Evolutionary conservation across 1,140 invertebrate species (phyloP), one percentile per base, ranked within the genome.

Genomic region (Panulirus ornatus): DNA sequence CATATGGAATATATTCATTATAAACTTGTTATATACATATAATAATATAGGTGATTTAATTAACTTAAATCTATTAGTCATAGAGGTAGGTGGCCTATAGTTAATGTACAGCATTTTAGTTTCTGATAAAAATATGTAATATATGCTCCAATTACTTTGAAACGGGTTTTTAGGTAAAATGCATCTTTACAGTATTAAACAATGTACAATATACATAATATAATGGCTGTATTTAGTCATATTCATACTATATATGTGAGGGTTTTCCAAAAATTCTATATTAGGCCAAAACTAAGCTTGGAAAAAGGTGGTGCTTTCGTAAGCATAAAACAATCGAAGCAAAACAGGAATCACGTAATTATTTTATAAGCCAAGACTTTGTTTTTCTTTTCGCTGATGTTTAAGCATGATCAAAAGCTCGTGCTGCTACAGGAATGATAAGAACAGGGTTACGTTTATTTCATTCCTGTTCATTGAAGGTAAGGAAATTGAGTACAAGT

Each of bases 1-100:
- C n/a, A 58, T 58, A 22, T 58, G 54, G 54, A 19, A 58, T 58
- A 58, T 58, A 58, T 58, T 58, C 19, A 58, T 19, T 58, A 58
- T 58, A 58, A 58, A 58, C n/a, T 58, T 58, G 54, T 58, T n/a
- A 58, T 58, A 58, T 58, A 58, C 54, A 58, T 19, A 58, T 14
- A 19, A 58, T 19, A 58, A n/a, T n/a, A n/a, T n/a, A n/a, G n/a
- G n/a, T n/a, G n/a, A n/a, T n/a, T n/a, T n/a, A n/a, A 58, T n/a
- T n/a, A n/a, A 14, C 5, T 58, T 58, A 58, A 58, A 58, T 22
- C 54, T 58, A 58, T 58, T 19, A 58, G 54, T 58, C 19, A 58
- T 19, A 58, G 54, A 58, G 54, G 54, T 58, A 58, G 54, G n/a
- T 58, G 54, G n/a, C n/a, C n/a, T n/a, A n/a, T n/a, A n/a, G n/a